Evolutionary conservation across 64 coral and sea anemone genomes (phyloP), one percentile per base, ranked within the genome.

Genomic region (Catalaphyllia jardinei): DNA sequence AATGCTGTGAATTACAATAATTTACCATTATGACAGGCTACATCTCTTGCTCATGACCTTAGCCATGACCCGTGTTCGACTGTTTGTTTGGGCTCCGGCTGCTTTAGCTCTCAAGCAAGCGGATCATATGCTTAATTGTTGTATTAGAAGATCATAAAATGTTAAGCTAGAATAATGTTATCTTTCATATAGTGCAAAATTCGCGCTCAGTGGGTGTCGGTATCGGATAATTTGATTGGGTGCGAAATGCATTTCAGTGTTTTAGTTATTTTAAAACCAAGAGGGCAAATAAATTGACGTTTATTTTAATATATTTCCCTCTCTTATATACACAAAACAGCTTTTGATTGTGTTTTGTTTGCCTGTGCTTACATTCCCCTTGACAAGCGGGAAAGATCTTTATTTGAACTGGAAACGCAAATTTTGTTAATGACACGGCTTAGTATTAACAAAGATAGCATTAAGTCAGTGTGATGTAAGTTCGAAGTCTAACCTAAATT

Each of bases 1-100:
- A 85, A 85, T 85, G 71, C 39, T 50, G 31, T 64, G 81, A 85
- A 85, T 85, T 85, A 38, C 81, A 85, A 71, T 71, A 38, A 85
- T 85, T 85, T 63, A 71, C 19, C 15, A 85, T 69, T 25, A 29
- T 85, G 81, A 85, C 63, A 85, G 81, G 2, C 49, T 59, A 79
- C 76, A 59, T 52, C 46, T 46, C 24, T 27, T 25, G 51, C 76
- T 24, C 16, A 67, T 85, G 81, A 85, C 63, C 81, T 71, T 9
- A 67, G 13, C 29, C 81, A 71, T 85, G 63, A 85, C 81, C 81
- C 14, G 18, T 19, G 39, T 39, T 71, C 71, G 16, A 12, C 55
- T 18, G 50, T 52, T 79, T 79, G 76, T 79, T 79, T 55, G 63
- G 63, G 81, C 9, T 85, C 20, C 6, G 65, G 81, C 30, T 22